Evolutionary conservation across 2,888 invertebrate species (phyloP), one percentile per base, ranked within the genome.

Genomic region (Netelia fuscicornis): DNA sequence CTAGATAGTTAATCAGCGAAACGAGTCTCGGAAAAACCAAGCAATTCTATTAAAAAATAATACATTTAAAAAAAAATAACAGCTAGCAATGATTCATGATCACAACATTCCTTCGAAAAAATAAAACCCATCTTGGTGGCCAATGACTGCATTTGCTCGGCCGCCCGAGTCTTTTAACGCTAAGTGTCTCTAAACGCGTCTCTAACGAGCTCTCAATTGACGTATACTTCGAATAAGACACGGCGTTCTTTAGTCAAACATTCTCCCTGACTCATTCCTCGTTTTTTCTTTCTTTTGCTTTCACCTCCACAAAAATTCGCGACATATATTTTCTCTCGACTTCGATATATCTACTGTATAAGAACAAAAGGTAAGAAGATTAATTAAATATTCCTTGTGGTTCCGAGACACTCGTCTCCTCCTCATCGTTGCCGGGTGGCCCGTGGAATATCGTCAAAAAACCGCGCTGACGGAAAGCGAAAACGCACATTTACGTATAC

Each of bases 161-260:
- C 56, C 44, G 25, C 64, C 64, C 64, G 58, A 11, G 70, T 13
- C 17, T 25, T 62, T 72, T 71, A 84, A 85, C 84, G 89, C 87
- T 90, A 90, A 91, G 86, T 89, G 87, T 87, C 88, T 83, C 91
- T 91, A 91, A 91, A 91, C 85, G 89, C 87, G 85, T 86, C 86
- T 86, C 89, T 91, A 90, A 90, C 88, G 87, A 90, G 85, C 82
- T 85, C 86, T 86, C 76, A 90, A 91, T 83, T 83, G 78, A 58
- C 83, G 77, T 42, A 30, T 11, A 17, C 17, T 56, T 60, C 44
- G 25, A 13, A 23, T 44, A 25, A 72, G 60, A 60, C 13, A 54
- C 17, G 25, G 30, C n/a, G 44, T 44, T 17, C n/a, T 71, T 20
- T 2, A 58, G 52, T 17, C 70, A 25, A 70, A 37, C 42, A 42